A percentile compares a stretch with the other conserved stretches of the same genome.
phyloP scores from a whole-genome alignment of 2,113 vertebrate genomes.

The Lynx canadensis region DNA sequence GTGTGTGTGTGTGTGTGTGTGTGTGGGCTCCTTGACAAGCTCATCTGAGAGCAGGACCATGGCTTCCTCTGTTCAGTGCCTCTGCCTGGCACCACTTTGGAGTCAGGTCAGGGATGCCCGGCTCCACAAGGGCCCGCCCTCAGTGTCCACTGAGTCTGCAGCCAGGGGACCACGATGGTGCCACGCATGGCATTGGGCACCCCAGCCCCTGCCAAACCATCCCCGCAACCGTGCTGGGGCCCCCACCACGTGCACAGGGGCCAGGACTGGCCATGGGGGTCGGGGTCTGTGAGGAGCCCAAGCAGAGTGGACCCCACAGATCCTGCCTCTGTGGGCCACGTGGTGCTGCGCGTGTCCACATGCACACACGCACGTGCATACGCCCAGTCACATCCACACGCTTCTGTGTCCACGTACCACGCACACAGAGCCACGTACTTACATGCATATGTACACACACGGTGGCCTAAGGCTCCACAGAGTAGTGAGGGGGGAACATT shows the following conservation, averaged over 20 bases:
- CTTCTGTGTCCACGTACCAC: no score
- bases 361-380: no score
- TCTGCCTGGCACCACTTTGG: background rate
- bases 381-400: background rate
- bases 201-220: no score
- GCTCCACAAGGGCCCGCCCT: background rate
- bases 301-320: background rate
- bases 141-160: background rate
- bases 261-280: background rate
- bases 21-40: accelerated
- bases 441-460: background rate
- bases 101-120: background rate
- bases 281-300: background rate
- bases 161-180: background rate
- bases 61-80: background rate
- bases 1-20: background rate
- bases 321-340: background rate
- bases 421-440: background rate
- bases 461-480: background rate
- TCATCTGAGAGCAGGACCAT: background rate
- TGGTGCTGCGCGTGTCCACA: background rate
- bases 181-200: no score
- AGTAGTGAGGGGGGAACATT: background rate
- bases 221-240: background rate
- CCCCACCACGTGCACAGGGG: background rate